Percentiles rank a stretch among this genome's conserved stretches.
Conservation (phyloP, 1,140 invertebrate genomes). For the Brachionus paranguensis region DNA sequence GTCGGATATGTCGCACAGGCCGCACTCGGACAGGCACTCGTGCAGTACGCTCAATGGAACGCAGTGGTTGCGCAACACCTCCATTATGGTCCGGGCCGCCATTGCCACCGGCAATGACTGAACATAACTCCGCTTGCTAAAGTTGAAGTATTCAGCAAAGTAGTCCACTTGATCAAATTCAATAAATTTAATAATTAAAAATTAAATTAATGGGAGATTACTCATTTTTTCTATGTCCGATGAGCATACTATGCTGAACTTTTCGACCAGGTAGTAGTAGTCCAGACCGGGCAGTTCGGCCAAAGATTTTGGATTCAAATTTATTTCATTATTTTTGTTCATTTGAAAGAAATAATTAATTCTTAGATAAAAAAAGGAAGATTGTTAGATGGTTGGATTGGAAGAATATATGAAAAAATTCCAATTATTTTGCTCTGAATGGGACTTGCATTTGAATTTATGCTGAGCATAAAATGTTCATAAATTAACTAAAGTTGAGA, state of each 20-base stretch:
- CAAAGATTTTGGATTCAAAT: neutral
- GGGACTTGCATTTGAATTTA: constrained; percentile 5
- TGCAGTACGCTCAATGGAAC: neutral
- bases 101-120: neutral
- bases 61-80: neutral
- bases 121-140: neutral
- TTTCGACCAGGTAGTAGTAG: neutral
- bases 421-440: neutral
- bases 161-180: neutral
- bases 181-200: no score
- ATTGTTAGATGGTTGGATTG: neutral
- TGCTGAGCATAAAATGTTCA: constrained; percentile 4
- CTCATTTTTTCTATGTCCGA: constrained; percentile 11
- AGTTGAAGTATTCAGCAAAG: neutral
- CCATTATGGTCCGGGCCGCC: neutral
- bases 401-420: neutral
- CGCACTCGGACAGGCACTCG: neutral
- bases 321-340: neutral
- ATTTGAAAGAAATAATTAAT: neutral
- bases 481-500: neutral
- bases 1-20: neutral
- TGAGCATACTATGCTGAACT: neutral
- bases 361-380: neutral
- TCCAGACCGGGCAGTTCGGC: neutral
- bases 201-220: neutral